These are phyloP conservation scores for Tragelaphus imberbis DNA, from an alignment of 2,113 vertebrate genomes.

Conservation along the genomic window DNA sequence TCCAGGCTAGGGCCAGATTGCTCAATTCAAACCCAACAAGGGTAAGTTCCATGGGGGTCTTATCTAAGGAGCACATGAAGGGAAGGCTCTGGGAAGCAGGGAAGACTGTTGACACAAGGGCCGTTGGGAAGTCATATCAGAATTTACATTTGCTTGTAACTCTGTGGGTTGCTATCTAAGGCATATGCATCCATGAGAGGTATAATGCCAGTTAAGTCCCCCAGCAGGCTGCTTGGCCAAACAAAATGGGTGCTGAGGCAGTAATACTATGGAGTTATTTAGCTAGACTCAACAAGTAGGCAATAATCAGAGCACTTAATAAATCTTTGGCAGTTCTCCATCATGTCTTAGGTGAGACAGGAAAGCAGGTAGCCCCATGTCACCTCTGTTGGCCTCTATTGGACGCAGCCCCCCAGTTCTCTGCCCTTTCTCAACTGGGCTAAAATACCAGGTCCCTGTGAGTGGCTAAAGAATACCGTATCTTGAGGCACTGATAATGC, in stretches of 20 bases:
- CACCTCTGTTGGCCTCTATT: not conserved
- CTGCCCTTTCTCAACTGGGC: not conserved
- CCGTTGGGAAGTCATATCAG: not conserved
- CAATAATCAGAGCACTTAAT: not conserved
- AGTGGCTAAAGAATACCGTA: not conserved
- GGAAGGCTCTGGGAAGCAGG: not conserved
- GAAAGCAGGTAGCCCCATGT: not conserved
- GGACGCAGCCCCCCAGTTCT: not conserved
- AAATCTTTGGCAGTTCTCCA: not conserved
- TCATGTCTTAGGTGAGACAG: not conserved
- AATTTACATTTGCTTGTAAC: not conserved
- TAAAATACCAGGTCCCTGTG: not conserved
- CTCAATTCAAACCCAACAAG: not conserved
- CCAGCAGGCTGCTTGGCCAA: not conserved
- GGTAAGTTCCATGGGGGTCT: not conserved
- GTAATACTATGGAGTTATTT: accelerated
- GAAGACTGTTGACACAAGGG: not conserved
- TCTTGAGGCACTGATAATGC: not conserved
- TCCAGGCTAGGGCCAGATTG: not conserved
- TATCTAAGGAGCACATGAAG: not conserved
- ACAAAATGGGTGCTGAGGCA: not conserved
- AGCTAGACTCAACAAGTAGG: not conserved
- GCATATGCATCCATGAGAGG: not conserved
- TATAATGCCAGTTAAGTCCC: not conserved
- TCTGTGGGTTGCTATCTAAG: not conserved